Evolutionary conservation across 2,797 vertebrate species (phyloP).

Genomic region (Falco naumanni): DNA sequence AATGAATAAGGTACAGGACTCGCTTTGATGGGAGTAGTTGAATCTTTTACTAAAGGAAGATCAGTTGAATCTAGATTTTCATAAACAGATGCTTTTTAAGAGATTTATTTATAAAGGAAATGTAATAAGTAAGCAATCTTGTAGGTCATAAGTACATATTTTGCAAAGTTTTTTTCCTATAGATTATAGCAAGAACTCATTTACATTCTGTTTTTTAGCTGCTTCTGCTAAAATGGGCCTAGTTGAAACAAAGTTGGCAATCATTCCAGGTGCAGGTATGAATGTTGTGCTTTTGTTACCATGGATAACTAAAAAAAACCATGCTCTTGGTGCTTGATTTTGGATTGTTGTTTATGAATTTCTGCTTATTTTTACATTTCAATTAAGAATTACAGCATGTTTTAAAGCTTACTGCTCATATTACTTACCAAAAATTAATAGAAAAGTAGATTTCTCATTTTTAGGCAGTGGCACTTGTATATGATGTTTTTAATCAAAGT

Average conservation of each 20-base stretch:
- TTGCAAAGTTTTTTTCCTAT: not conserved
- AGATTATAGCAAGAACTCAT: not conserved
- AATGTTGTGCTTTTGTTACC: not conserved
- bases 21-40: not conserved
- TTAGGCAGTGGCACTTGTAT: not conserved
- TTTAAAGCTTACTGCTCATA: not conserved
- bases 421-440: not conserved
- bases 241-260: slow-evolving; percentile 94
- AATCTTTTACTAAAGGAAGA: not conserved
- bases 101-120: not conserved
- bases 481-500: not conserved
- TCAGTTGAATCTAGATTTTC: not conserved
- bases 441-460: not conserved
- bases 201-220: slow-evolving; percentile 77
- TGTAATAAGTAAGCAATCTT: not conserved
- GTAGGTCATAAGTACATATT: not conserved
- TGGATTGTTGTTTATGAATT: not conserved
- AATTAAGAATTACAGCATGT: not conserved
- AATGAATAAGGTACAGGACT: not conserved
- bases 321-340: not conserved
- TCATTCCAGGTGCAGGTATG: slow-evolving; percentile 97
- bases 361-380: not conserved
- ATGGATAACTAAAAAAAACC: not conserved
- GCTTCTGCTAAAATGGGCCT: slow-evolving; percentile 94
- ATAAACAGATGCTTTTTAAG: not conserved